These are phyloP conservation scores for Drosophila paranaensis DNA, from an alignment of 2,888 invertebrate genomes.

Conservation along the genomic window DNA sequence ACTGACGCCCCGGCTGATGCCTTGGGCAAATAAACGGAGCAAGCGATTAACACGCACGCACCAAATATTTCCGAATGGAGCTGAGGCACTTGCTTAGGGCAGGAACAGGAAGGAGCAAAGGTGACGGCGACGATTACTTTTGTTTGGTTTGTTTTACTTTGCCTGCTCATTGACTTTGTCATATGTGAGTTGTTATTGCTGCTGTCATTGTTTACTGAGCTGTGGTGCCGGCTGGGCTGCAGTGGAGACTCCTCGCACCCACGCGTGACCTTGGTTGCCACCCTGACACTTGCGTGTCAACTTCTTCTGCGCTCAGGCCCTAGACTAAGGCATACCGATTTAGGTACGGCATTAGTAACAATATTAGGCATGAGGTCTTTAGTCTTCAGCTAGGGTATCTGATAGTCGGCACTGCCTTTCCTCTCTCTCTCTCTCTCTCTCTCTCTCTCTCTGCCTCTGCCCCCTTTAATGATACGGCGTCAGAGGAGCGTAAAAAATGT, in stretches of 20 bases:
- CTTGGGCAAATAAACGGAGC: slow-evolving; percentile 69
- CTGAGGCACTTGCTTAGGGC: neutral
- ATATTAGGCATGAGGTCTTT: neutral
- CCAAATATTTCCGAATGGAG: slow-evolving; percentile 19
- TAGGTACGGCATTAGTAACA: neutral
- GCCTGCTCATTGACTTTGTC: slow-evolving; percentile 31
- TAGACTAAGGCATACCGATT: too few species aligned
- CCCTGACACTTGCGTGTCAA: slow-evolving; percentile 41
- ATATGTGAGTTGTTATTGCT: slow-evolving; percentile 22
- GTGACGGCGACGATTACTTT: slow-evolving; percentile 29
- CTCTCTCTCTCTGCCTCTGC: too few species aligned
- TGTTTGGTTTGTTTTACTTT: slow-evolving; percentile 34
- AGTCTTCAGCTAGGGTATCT: neutral
- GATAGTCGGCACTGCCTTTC: neutral
- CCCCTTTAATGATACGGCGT: neutral
- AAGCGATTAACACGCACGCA: slow-evolving; percentile 66
- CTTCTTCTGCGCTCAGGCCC: neutral
- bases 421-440: neutral
- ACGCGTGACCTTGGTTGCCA: neutral
- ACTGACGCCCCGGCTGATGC: slow-evolving; percentile 27
- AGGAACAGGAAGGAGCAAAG: slow-evolving; percentile 24
- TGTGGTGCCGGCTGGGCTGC: slow-evolving; percentile 32
- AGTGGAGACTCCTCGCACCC: neutral
- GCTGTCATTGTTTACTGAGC: slow-evolving; percentile 40
- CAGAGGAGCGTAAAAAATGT: slow-evolving; percentile 10